phyloP scores from a whole-genome alignment of 1,140 invertebrate genomes.

The Drosophila busckii region DNA sequence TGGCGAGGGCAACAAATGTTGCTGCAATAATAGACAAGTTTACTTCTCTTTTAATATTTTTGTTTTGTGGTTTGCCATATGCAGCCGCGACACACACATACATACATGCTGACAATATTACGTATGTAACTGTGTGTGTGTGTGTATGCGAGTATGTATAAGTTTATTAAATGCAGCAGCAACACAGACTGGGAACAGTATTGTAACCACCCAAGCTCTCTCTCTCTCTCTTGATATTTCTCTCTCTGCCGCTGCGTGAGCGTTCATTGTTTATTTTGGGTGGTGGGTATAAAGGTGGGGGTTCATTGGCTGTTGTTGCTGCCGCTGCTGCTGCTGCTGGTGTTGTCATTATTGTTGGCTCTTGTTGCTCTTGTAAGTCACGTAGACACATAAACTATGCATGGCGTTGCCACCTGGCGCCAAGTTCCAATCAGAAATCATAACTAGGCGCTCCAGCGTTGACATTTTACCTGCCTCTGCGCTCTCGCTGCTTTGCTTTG shows the following conservation, averaged over 20 bases:
- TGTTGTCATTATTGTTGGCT: slow-evolving; percentile 35
- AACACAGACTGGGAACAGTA: slow-evolving; percentile 29
- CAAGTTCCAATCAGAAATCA: slow-evolving; percentile 40
- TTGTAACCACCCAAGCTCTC: slow-evolving; percentile 14
- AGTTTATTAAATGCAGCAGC: slow-evolving; percentile 24
- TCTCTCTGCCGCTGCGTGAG: not conserved
- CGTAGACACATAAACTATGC: slow-evolving; percentile 59
- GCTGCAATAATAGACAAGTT: slow-evolving; percentile 51
- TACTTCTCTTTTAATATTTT: slow-evolving; percentile 42
- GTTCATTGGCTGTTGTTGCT: no score
- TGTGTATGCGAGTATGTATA: slow-evolving; percentile 10
- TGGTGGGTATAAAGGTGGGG: no score
- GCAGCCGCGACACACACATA: slow-evolving; percentile 30
- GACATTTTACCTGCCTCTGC: slow-evolving; percentile 6
- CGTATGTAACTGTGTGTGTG: no score
- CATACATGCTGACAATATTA: no score
- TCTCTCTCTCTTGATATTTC: not conserved
- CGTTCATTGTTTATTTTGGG: no score
- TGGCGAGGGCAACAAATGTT: slow-evolving; percentile 50
- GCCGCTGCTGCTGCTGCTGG: not conserved
- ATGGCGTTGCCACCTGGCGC: slow-evolving; percentile 55
- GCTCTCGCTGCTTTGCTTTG: no score
- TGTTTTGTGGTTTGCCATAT: slow-evolving; percentile 51
- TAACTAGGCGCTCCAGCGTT: slow-evolving; percentile 1
- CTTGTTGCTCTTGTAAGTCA: slow-evolving; percentile 60